Evolutionary conservation across 1,140 invertebrate species (phyloP), one percentile per base, ranked within the genome.

Genomic region (Cecropterus lyciades): DNA sequence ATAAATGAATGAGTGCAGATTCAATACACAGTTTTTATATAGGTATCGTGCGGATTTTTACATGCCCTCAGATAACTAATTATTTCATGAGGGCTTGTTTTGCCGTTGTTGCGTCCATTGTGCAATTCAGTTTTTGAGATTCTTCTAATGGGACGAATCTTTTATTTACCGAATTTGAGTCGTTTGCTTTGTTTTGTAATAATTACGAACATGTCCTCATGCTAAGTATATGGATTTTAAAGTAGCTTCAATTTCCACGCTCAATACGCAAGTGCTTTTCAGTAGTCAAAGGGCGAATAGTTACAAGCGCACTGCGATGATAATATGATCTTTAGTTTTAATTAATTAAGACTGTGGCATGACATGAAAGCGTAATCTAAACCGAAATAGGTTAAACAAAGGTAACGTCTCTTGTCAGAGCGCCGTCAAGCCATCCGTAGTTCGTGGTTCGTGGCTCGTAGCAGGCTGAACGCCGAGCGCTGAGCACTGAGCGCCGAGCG

Each of bases 341-440:
- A 86, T 88, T 88, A 88, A 86, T 87, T 85, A 87, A 82, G 73
- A 76, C 77, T 70, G 60, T 66, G 70, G 79, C 79, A 82, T 85
- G 79, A 81, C 71, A 83, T 83, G 83, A 89, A 86, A 85, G 84
- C 77, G 72, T 84, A 85, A 85, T 87, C 85, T 87, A 89, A 91
- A 85, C 82, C 80, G 82, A 89, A 91, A 91, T 91, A 89, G 88
- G 86, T 91, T 91, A 91, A 82, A 89, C 85, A 91, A 89, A 87
- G 82, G 72, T 62, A 69, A 59, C 59, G 75, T 75, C 72, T 77
- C 77, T 76, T 69, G 79, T 79, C 72, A 69, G 66, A 30, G 30
- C 67, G 73, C 69, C 72, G 72, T 75, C 80, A 69, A 81, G 79
- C 81, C 73, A 82, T 65, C 79, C 82, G 75, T 73, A 55, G 65